Percentiles rank a stretch among this genome's conserved stretches.
These are phyloP conservation scores for Colletes latitarsis DNA, from an alignment of 1,140 invertebrate species.

Conservation along the genomic window DNA sequence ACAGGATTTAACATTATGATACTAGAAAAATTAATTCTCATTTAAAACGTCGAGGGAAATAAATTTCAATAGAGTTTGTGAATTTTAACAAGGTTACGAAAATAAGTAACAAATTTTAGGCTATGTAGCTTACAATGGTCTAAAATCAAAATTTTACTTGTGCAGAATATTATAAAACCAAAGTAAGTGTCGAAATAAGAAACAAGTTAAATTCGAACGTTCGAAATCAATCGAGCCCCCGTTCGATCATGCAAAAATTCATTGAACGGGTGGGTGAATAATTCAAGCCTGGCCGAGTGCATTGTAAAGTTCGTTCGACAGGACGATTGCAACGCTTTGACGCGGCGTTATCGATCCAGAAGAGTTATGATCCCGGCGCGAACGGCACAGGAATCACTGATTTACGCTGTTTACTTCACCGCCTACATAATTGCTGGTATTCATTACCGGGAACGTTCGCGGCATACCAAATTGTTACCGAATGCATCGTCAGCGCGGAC, in stretches of 20 bases:
- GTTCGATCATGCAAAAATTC: background rate
- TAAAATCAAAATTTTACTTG: no score
- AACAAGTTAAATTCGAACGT: no score
- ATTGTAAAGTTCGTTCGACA: background rate
- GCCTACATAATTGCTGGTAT: slow-evolving; percentile 15
- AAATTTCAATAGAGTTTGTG: no score
- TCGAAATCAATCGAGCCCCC: no score
- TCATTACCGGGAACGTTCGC: slow-evolving; percentile 11
- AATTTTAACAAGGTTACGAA: no score
- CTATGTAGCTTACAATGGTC: no score
- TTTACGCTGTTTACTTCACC: slow-evolving; percentile 33
- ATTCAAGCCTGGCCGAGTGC: background rate
- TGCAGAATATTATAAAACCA: no score
- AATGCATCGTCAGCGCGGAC: background rate
- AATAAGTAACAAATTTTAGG: no score
- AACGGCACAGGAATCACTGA: background rate
- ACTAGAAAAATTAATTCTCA: no score
- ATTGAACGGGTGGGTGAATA: background rate
- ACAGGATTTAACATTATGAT: no score
- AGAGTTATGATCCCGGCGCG: slow-evolving; percentile 2
- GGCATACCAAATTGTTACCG: slow-evolving; percentile 17
- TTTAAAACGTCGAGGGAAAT: no score
- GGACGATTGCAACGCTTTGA: background rate
- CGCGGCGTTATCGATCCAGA: background rate
- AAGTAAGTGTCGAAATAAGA: no score